Evolutionary conservation across 2,113 vertebrate species (phyloP).

Genomic region (Ictidomys tridecemlineatus): DNA sequence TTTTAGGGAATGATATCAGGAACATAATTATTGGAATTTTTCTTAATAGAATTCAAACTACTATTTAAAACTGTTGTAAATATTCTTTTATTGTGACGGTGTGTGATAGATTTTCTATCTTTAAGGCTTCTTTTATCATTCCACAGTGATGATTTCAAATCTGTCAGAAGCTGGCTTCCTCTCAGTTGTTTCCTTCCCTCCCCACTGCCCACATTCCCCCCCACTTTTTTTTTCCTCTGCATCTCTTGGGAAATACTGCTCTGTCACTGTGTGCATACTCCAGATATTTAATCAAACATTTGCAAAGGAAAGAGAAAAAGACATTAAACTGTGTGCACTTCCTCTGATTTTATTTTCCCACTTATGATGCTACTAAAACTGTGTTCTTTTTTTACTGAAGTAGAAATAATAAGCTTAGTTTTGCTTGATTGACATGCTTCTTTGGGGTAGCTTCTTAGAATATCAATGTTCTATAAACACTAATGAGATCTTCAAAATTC

Average conservation of each 20-base stretch:
- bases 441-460: conserved; percentile 1
- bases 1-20: not conserved
- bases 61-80: not conserved
- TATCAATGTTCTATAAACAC: not conserved
- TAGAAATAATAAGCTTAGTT: not conserved
- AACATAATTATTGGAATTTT: not conserved
- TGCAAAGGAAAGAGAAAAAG: not conserved
- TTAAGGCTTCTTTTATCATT: not conserved
- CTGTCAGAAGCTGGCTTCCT: not conserved
- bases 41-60: not conserved
- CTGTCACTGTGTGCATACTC: not conserved
- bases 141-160: not conserved
- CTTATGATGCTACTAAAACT: not conserved
- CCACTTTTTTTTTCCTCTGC: not conserved
- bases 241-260: conserved; percentile 23
- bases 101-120: not conserved
- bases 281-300: not conserved
- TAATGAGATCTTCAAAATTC: not conserved
- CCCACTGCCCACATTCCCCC: fast-evolving
- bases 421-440: not conserved
- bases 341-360: not conserved
- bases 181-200: not conserved
- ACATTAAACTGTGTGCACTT: not conserved
- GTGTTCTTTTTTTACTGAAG: not conserved
- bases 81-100: not conserved